Evolutionary conservation across 23 tunicate species (phyloP).

Genomic region (Clavelina lepadiformis): DNA sequence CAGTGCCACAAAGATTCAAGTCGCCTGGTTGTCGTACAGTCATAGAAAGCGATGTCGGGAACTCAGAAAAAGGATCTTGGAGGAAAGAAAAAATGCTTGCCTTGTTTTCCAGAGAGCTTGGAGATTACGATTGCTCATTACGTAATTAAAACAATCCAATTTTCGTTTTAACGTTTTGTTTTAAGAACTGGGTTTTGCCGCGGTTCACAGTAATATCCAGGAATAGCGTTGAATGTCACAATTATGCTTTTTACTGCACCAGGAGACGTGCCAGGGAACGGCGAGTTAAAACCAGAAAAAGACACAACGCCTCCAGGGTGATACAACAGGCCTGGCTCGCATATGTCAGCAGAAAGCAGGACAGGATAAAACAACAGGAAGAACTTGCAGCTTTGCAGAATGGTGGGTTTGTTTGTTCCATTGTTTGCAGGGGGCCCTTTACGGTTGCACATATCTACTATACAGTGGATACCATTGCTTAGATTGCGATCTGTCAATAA

Average conservation of each 20-base stretch:
- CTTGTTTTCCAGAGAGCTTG: slow-evolving; percentile 32
- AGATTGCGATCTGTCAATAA: no score
- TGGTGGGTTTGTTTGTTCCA: no score
- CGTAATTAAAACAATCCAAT: not conserved
- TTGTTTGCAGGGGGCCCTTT: no score
- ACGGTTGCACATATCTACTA: no score
- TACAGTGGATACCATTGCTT: no score
- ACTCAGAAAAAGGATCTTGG: slow-evolving; percentile 18
- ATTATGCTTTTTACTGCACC: not conserved
- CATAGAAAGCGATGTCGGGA: slow-evolving; percentile 23
- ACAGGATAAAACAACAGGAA: no score
- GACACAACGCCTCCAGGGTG: no score
- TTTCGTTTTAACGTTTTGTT: not conserved
- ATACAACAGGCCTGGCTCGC: no score
- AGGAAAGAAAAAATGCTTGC: slow-evolving; percentile 30
- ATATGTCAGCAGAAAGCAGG: no score
- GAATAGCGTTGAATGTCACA: not conserved
- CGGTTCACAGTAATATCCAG: not conserved
- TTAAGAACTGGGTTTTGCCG: not conserved
- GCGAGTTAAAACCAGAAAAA: no score
- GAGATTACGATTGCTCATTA: slow-evolving; percentile 13
- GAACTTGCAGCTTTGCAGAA: no score
- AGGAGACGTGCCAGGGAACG: no score
- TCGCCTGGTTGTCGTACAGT: slow-evolving; percentile 15
- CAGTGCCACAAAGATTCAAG: slow-evolving; percentile 23